A percentile compares a stretch with the other conserved stretches of the same genome.
Conservation (phyloP, 2,113 vertebrate genomes). For the Dicerorhinus sumatrensis region DNA sequence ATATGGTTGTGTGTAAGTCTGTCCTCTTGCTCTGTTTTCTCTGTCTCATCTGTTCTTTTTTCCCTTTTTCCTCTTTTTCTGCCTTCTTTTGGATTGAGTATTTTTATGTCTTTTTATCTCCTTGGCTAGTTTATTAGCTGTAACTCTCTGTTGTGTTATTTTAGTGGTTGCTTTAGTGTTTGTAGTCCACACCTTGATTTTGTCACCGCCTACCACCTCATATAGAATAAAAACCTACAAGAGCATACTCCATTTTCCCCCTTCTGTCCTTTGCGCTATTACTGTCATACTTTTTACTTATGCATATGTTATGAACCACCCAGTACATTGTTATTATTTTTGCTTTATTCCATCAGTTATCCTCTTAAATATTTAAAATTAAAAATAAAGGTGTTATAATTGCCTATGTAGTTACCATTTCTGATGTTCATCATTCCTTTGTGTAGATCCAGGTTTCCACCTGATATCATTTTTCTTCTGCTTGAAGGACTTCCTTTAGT, state of each 20-base stretch:
- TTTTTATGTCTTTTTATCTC: not conserved
- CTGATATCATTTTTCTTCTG: accelerated
- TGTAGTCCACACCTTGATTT: accelerated
- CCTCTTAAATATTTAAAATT: not conserved
- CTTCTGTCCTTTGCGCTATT: accelerated
- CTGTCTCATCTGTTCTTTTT: not conserved
- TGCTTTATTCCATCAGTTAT: not conserved
- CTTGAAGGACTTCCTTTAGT: not conserved
- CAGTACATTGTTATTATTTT: not conserved
- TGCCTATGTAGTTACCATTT: accelerated
- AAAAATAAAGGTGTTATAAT: not conserved
- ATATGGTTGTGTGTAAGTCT: not conserved
- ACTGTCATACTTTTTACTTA: accelerated
- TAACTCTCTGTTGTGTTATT: not conserved
- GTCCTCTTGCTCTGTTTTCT: not conserved
- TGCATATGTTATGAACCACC: not conserved
- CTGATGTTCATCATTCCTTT: not conserved
- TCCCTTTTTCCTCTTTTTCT: not conserved
- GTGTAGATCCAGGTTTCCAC: accelerated
- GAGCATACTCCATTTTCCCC: accelerated
- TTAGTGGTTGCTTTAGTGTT: not conserved
- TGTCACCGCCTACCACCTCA: accelerated
- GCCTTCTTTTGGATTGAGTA: not conserved
- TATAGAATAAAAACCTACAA: accelerated
- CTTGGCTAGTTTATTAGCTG: not conserved